A percentile compares a stretch with the other conserved stretches of the same genome.
These are phyloP conservation scores for Apodemus sylvaticus DNA, from an alignment of 2,113 vertebrate species.

Conservation along the genomic window DNA sequence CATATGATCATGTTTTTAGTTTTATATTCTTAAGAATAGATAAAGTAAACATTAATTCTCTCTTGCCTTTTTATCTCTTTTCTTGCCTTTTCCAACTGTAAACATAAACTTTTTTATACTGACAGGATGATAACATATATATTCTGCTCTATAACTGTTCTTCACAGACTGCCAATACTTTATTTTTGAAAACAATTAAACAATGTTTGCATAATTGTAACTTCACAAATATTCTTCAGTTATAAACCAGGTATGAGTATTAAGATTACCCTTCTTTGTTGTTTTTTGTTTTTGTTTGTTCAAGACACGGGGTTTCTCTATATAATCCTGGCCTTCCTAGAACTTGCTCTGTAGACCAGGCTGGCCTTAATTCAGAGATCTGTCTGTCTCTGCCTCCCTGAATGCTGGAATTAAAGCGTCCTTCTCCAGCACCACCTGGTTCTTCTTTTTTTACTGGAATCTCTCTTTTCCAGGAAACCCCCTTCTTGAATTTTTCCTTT, in stretches of 20 bases:
- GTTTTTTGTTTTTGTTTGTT: background rate
- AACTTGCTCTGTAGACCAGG: background rate
- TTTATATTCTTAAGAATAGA: background rate
- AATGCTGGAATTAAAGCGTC: background rate
- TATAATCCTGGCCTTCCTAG: background rate
- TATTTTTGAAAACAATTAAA: constrained; percentile 37
- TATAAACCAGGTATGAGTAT: background rate
- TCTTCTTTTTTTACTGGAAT: background rate
- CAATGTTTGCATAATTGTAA: background rate
- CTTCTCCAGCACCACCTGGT: background rate
- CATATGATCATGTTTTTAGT: background rate
- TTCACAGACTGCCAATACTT: background rate
- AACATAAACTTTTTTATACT: background rate
- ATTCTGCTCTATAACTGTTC: background rate
- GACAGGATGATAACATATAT: background rate
- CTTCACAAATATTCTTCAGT: background rate
- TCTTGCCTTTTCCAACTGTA: background rate
- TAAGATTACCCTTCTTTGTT: background rate
- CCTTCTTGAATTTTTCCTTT: background rate
- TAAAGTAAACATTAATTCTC: background rate
- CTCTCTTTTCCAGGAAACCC: background rate
- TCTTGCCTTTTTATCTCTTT: background rate
- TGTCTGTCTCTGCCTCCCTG: background rate
- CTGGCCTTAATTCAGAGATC: background rate
- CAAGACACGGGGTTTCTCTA: background rate